Evolutionary conservation across 2,888 invertebrate genomes (phyloP).

Genomic region (Stictocephala bisonia): DNA sequence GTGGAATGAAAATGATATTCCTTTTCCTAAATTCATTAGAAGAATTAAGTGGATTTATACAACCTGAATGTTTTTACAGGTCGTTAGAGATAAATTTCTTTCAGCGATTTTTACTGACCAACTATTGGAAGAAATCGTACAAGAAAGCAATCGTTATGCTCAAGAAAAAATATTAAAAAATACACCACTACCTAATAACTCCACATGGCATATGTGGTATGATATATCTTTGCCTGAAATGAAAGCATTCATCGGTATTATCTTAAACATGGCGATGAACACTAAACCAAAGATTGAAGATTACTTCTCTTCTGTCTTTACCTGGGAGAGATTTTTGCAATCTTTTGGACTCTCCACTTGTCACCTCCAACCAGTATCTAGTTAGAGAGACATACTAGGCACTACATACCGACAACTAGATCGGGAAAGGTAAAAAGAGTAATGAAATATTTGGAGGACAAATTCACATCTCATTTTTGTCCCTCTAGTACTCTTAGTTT

Average conservation of each 20-base stretch:
- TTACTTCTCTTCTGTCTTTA: constrained; percentile 32
- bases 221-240: constrained; percentile 13
- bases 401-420: neutral
- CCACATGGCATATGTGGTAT: constrained; percentile 34
- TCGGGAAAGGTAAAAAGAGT: constrained; percentile 19
- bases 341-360: constrained; percentile 39
- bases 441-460: constrained; percentile 18
- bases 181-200: constrained; percentile 30
- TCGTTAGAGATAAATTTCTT: constrained; percentile 18
- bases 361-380: neutral
- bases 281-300: constrained; percentile 23
- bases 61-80: neutral
- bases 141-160: constrained; percentile 21
- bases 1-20: constrained; percentile 10
- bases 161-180: constrained; percentile 20
- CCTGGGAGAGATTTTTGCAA: no score
- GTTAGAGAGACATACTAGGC: no score
- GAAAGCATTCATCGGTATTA: no score
- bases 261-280: constrained; percentile 32
- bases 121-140: constrained; percentile 15
- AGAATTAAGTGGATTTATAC: neutral
- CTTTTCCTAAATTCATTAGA: constrained; percentile 8
- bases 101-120: constrained; percentile 18
- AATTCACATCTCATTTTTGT: constrained; percentile 28
- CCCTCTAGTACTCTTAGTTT: constrained; percentile 15